Evolutionary conservation across 2,113 vertebrate genomes (phyloP), one percentile per base, ranked within the genome.

Genomic region (Varanus salvator): DNA sequence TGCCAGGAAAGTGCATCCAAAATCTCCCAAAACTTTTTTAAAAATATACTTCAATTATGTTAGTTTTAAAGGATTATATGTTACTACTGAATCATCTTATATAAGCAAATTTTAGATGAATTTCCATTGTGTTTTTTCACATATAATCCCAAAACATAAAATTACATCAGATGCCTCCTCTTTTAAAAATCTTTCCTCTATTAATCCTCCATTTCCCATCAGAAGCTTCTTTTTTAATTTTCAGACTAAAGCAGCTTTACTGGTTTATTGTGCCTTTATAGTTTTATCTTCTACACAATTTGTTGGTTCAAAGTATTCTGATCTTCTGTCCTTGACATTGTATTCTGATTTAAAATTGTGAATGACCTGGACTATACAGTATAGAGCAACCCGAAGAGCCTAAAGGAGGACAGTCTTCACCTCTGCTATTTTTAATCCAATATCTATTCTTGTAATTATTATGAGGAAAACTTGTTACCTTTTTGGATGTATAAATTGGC

Each of bases 81-180:
- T 76, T 72, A 90, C 76, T 68, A 93, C 74, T 0, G 68, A 93
- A 93, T 91, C 89, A 90, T 71, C 82, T 96, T 95, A 96, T 92
- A 87, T 95, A 96, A 97, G 93, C 84, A 94, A 95, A 89, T 96
- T 96, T 93, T 91, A 92, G 89, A 96, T 95, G 84, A 96, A 89
- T 93, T 95, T 95, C 88, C 84, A 87, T 93, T 95, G 83, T 94
- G 81, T 92, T 93, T 54, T 95, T 93, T 95, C 84, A 95, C 93
- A 96, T 93, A 91, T 95, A 97, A 97, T 97, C 94, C 95, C 85
- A 91, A 94, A 48, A 94, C 86, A 85, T 48, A 96, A 95, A 97
- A 97, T 92, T 95, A 88, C 86, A 96, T 95, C 93, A 93, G 93
- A 90, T 91, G 71, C 44, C 44, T 93, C 88, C 93, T 97, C 87